Evolutionary conservation across 2,888 invertebrate genomes (phyloP), one percentile per base, ranked within the genome.

Genomic region (Bibio marci): DNA sequence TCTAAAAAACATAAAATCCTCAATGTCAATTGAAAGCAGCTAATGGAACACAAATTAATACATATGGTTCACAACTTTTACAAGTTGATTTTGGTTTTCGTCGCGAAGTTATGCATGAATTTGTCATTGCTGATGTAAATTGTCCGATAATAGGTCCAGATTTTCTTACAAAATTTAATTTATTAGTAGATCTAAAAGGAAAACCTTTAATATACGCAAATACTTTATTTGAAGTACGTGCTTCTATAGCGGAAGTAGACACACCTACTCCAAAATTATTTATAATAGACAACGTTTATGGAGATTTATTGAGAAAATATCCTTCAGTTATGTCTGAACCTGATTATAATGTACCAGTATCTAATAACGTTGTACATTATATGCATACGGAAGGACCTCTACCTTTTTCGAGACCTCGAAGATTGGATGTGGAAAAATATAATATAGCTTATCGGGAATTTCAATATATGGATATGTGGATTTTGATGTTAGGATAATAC

Each of bases 81-180:
- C 14, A 38, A 34, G 18, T 43, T 7, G 31, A 44, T 18, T n/a
- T 44, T 11, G 44, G 39, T 12, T 31, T 44, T 8, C 37, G 33
- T 7, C 33, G 38, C 13, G 31, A 19, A 28, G 35, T 43, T 30
- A 28, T 13, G 27, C 41, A 41, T 39, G 30, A 30, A 35, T 44
- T 40, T 15, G 25, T 32, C 27, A 30, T 42, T 3, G 44, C 44
- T 11, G 32, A 37, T n/a, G 42, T 44, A 7, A 41, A 38, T 37
- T n/a, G 31, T 14, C 42, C 44, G 7, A 44, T 44, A 10, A 42
- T 43, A 19, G 42, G 42, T n/a, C 42, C 42, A 10, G 44, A 44
- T 39, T 44, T 44, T 22, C 17, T 44, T 12, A 4, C 14, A 6
- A 33, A 43, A 17, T 41, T 41, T 18, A 10, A 30, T 17, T 39